Conservation (phyloP, 1,140 invertebrate species). For the Notospermus geniculatus region DNA sequence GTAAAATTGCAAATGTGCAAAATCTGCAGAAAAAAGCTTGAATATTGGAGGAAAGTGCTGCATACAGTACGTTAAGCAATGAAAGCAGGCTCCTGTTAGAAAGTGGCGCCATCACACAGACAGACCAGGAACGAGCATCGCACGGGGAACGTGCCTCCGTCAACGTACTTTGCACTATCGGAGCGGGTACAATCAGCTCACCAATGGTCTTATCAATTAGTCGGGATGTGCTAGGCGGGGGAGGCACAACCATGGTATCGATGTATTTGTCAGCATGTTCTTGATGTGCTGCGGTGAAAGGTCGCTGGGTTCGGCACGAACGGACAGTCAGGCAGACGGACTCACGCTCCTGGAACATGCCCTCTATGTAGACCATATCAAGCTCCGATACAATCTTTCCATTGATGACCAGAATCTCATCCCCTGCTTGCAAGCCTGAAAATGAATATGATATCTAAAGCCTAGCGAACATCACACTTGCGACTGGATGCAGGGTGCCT, state of each 20-base stretch:
- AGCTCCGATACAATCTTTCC: constrained; percentile 94
- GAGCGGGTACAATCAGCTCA: constrained; percentile 91
- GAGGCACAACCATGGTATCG: constrained; percentile 90
- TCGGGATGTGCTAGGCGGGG: constrained; percentile 80
- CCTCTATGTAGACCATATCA: constrained; percentile 98
- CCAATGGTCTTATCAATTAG: constrained; percentile 95
- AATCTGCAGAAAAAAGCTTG: too few species aligned
- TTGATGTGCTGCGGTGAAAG: constrained; percentile 48
- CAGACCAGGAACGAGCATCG: too few species aligned
- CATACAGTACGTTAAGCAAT: too few species aligned
- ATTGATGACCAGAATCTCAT: constrained; percentile 98
- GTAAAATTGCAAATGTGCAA: too few species aligned
- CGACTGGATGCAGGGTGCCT: too few species aligned
- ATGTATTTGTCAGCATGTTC: constrained; percentile 77
- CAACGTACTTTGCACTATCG: constrained; percentile 53
- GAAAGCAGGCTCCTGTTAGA: too few species aligned
- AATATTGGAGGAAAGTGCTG: too few species aligned
- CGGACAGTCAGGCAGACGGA: constrained; percentile 97
- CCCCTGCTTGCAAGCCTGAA: constrained; percentile 91
- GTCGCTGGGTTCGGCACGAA: constrained; percentile 90
- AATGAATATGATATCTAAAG: constrained; percentile 21
- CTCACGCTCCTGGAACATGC: constrained; percentile 89
- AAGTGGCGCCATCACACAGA: too few species aligned
- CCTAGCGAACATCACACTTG: too few species aligned
- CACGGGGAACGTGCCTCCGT: too few species aligned